Percentiles rank a stretch among this genome's conserved stretches.
phyloP scores from a whole-genome alignment of 2,888 invertebrate genomes.

The Aproaerema taeniolella region DNA sequence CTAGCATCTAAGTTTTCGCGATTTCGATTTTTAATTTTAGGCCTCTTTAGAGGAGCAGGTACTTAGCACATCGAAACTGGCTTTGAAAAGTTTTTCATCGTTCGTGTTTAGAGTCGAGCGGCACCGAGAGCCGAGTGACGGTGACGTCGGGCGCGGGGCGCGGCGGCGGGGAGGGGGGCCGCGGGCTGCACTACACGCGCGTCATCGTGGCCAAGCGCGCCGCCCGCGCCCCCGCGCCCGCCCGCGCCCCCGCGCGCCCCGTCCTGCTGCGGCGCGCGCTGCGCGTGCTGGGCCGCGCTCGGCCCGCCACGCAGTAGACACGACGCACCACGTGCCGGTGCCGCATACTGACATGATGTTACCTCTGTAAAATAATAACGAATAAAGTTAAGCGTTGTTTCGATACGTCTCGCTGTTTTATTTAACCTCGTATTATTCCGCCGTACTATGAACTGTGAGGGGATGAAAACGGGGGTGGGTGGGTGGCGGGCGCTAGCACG shows the following conservation, averaged over 20 bases:
- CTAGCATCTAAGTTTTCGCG: too few relatives aligned
- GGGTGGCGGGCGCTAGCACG: not conserved
- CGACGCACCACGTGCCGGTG: not conserved
- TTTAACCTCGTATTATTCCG: too few relatives aligned
- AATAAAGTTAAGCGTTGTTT: too few relatives aligned
- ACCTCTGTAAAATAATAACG: too few relatives aligned
- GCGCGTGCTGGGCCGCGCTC: conserved; percentile 1
- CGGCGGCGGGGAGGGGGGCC: not conserved
- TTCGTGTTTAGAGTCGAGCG: too few relatives aligned
- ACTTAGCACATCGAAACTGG: too few relatives aligned
- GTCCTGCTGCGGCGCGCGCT: conserved; percentile 15
- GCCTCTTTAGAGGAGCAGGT: too few relatives aligned
- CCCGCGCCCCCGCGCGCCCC: conserved; percentile 9
- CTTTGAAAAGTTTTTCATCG: too few relatives aligned
- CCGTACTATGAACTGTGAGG: not conserved
- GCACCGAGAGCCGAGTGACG: conserved; percentile 55
- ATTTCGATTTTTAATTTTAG: too few relatives aligned
- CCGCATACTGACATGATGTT: not conserved
- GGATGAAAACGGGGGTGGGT: not conserved
- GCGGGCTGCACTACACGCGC: conserved; percentile 21
- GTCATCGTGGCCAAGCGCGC: conserved; percentile 21
- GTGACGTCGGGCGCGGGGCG: conserved; percentile 32
- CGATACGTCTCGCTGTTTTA: too few relatives aligned
- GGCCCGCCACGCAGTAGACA: conserved; percentile 2
- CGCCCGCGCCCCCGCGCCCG: conserved; percentile 20